Conservation (phyloP, 1,140 invertebrate species). For the Cherax quadricarinatus region DNA sequence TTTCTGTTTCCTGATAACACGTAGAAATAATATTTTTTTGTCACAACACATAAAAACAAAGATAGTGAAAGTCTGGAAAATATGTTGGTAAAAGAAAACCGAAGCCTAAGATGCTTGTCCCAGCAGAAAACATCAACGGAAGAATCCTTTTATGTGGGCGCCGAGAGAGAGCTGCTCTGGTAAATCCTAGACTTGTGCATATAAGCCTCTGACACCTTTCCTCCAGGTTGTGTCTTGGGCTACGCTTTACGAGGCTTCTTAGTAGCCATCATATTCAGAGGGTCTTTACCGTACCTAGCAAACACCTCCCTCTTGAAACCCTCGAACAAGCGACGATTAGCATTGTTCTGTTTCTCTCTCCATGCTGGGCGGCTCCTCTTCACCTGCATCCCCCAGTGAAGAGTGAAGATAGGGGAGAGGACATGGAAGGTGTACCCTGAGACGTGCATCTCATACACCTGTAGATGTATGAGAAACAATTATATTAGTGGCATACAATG, state of each 20-base stretch:
- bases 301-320: slow-evolving; percentile 90
- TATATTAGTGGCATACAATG: slow-evolving; percentile 18
- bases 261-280: slow-evolving; percentile 69
- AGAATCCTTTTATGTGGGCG: no score
- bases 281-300: slow-evolving; percentile 69
- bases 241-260: slow-evolving; percentile 22
- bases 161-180: no score
- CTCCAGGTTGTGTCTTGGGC: neutral
- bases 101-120: no score
- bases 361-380: slow-evolving; percentile 86
- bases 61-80: no score
- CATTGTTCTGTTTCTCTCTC: slow-evolving; percentile 90
- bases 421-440: slow-evolving; percentile 93
- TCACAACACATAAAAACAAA: no score
- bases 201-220: no score
- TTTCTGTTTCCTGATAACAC: no score
- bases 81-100: no score
- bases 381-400: slow-evolving; percentile 86
- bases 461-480: slow-evolving; percentile 74
- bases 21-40: no score
- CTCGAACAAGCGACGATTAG: slow-evolving; percentile 88
- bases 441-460: slow-evolving; percentile 96
- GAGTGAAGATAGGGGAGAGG: slow-evolving; percentile 91
- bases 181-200: no score
- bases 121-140: no score